A percentile compares a stretch with the other conserved stretches of the same genome.
These are phyloP conservation scores for Psittacus erithacus DNA, from an alignment of 2,113 vertebrate species.

Conservation along the genomic window DNA sequence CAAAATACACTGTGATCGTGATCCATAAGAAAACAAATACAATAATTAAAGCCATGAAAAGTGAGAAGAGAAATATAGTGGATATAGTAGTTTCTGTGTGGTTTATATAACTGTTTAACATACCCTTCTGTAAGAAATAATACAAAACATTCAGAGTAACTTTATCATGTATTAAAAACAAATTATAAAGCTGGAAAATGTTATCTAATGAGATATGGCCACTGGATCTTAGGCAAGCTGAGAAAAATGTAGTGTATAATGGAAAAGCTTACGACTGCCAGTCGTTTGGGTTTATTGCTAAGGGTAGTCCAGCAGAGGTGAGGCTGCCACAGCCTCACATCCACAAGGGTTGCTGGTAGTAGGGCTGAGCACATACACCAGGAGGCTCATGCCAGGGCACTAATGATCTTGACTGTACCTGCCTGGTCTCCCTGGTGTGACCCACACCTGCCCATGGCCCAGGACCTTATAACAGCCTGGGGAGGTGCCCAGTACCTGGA, in stretches of 20 bases:
- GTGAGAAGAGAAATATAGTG: background rate
- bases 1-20: background rate
- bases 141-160: background rate
- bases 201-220: background rate
- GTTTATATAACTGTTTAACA: background rate
- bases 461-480: background rate
- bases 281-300: background rate
- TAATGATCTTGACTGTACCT: background rate
- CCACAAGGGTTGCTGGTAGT: rapidly evolving
- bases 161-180: background rate
- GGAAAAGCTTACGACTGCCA: background rate
- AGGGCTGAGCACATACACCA: background rate
- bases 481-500: rapidly evolving
- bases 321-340: background rate
- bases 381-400: background rate
- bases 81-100: background rate
- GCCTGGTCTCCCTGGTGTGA: background rate
- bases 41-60: background rate
- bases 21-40: background rate
- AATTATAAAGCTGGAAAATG: background rate
- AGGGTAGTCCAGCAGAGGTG: background rate
- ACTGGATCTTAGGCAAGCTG: background rate
- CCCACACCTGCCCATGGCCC: background rate
- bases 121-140: background rate
- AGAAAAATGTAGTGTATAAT: background rate